Conservation (phyloP, 2,113 vertebrate genomes). For the Plectropomus leopardus region DNA sequence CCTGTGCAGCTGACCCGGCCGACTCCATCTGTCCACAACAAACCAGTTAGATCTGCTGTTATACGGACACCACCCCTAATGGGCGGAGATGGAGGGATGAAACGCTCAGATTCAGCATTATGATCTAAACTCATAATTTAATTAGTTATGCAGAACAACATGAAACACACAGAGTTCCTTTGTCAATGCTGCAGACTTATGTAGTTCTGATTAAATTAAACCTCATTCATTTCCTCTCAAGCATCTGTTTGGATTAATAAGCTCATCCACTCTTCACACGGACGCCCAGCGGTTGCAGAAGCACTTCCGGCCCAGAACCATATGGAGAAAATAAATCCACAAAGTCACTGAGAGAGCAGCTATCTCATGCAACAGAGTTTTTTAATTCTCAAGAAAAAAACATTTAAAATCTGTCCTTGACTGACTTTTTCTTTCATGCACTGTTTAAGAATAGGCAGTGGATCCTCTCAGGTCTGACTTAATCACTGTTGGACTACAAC, state of each 20-base stretch:
- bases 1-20: slow-evolving; percentile 59
- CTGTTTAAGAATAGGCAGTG: slow-evolving; percentile 65
- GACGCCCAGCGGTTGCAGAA: background rate
- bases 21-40: slow-evolving; percentile 50
- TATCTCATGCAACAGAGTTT: background rate
- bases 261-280: slow-evolving; percentile 4
- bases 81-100: background rate
- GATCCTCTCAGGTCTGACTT: slow-evolving; percentile 71
- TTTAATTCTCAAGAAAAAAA: background rate
- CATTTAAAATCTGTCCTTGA: slow-evolving; percentile 24
- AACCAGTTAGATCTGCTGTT: slow-evolving; percentile 22
- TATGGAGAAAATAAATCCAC: background rate
- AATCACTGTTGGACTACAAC: slow-evolving; percentile 60
- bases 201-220: slow-evolving; percentile 48
- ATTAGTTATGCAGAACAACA: background rate
- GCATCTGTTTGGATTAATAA: slow-evolving; percentile 36
- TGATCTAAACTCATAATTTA: slow-evolving; percentile 14
- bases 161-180: slow-evolving; percentile 7
- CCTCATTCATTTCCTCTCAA: slow-evolving; percentile 47
- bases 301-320: background rate
- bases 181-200: slow-evolving; percentile 15
- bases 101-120: background rate
- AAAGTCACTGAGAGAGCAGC: background rate
- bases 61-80: slow-evolving; percentile 14
- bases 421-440: slow-evolving; percentile 44